phyloP scores from a whole-genome alignment of 2,113 vertebrate species.

The Turnix velox region DNA sequence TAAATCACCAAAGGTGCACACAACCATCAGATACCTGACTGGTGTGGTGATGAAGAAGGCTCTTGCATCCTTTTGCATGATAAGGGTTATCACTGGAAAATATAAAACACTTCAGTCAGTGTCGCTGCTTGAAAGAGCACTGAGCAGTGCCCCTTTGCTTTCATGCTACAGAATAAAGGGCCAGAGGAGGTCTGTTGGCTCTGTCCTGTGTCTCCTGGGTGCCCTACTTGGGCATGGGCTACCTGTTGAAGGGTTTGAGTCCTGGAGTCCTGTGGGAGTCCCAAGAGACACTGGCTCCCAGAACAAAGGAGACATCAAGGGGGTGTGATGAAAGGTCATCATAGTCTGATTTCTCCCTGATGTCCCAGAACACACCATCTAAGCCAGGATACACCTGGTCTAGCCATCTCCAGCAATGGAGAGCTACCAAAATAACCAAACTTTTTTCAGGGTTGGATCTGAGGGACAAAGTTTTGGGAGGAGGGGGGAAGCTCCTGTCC shows the following conservation, averaged over 20 bases:
- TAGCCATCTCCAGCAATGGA: background rate
- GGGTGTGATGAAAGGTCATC: background rate
- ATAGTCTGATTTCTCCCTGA: background rate
- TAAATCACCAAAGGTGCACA: background rate
- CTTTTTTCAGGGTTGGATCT: background rate
- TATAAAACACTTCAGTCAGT: background rate
- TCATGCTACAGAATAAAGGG: background rate
- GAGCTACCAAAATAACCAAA: background rate
- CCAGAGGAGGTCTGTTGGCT: background rate
- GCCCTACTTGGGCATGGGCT: background rate
- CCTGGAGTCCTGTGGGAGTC: background rate
- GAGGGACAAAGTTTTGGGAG: accelerated
- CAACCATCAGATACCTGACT: background rate
- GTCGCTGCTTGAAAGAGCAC: background rate
- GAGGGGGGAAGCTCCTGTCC: background rate
- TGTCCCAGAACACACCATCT: no score
- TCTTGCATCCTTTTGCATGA: background rate
- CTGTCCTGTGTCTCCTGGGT: background rate
- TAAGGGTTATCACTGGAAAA: background rate
- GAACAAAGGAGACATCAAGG: background rate
- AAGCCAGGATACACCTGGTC: background rate
- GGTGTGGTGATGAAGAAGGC: accelerated
- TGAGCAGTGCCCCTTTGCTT: background rate
- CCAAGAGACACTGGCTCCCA: background rate
- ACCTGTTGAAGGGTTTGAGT: background rate